A percentile compares a stretch with the other conserved stretches of the same genome.
phyloP scores from a whole-genome alignment of 2,888 invertebrate genomes.

The Cryptocheilus praepositus region DNA sequence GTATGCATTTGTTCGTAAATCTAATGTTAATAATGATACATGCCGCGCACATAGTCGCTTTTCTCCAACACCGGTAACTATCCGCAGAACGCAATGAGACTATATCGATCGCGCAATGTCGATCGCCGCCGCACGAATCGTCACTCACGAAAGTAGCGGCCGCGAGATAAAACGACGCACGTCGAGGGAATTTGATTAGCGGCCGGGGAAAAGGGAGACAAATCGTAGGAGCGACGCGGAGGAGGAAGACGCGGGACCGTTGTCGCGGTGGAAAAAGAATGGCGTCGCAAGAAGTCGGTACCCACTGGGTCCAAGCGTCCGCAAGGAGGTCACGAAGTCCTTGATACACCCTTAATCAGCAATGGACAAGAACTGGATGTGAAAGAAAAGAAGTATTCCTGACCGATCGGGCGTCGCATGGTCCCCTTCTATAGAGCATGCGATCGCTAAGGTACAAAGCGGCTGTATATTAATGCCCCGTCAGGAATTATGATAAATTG shows the following conservation, averaged over 20 bases:
- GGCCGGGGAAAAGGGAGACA: too few species aligned
- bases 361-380: conserved; percentile 31
- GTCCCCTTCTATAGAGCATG: conserved; percentile 17
- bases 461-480: conserved; percentile 28
- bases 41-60: too few species aligned
- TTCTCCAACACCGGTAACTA: too few species aligned
- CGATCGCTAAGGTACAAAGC: conserved; percentile 16
- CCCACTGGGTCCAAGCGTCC: conserved; percentile 4
- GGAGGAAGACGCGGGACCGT: neutral
- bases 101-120: too few species aligned
- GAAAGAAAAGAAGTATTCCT: conserved; percentile 30
- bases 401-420: conserved; percentile 24
- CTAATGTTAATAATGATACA: too few species aligned
- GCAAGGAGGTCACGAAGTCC: conserved; percentile 33
- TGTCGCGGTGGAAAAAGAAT: conserved; percentile 13
- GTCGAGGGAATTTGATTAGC: too few species aligned
- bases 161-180: too few species aligned
- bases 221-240: too few species aligned
- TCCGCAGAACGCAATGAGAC: too few species aligned
- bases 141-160: too few species aligned
- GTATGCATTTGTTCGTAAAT: too few species aligned
- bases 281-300: conserved; percentile 6
- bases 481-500: conserved; percentile 39
- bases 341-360: conserved; percentile 41
- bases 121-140: too few species aligned